Conservation (phyloP, 2,888 invertebrate genomes). For the Rhingia campestris region DNA sequence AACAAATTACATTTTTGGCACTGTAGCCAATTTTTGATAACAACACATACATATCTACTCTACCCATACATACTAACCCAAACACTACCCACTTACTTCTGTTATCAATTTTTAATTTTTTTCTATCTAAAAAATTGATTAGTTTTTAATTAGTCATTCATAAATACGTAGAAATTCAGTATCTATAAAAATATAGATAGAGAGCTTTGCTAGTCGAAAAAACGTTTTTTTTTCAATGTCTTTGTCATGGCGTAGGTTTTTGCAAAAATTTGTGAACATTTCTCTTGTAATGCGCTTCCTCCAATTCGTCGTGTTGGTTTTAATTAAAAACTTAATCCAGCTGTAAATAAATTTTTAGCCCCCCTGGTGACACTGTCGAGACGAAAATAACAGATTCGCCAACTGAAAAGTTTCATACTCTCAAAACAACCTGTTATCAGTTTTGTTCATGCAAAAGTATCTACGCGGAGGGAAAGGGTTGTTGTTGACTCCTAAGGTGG, state of each 20-base stretch:
- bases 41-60: constrained; percentile 12
- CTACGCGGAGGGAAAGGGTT: not conserved
- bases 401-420: not conserved
- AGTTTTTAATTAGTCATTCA: constrained; percentile 5
- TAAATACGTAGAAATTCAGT: not conserved
- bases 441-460: constrained; percentile 18
- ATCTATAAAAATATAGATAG: no score
- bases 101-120: constrained; percentile 34
- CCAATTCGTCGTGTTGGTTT: no score
- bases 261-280: not conserved
- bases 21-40: constrained; percentile 27
- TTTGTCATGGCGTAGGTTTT: no score
- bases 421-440: constrained; percentile 47
- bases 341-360: no score
- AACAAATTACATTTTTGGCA: constrained; percentile 35
- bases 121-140: constrained; percentile 1
- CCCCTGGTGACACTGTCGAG: constrained; percentile 4
- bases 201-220: no score
- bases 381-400: not conserved
- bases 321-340: no score
- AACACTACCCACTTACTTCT: constrained; percentile 1
- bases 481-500: constrained; percentile 3
- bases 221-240: no score
- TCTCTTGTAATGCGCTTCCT: not conserved
- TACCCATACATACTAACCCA: not conserved